Base-by-base conservation (phyloP, 2,113 vertebrate species). In the Passer montanus region DNA sequence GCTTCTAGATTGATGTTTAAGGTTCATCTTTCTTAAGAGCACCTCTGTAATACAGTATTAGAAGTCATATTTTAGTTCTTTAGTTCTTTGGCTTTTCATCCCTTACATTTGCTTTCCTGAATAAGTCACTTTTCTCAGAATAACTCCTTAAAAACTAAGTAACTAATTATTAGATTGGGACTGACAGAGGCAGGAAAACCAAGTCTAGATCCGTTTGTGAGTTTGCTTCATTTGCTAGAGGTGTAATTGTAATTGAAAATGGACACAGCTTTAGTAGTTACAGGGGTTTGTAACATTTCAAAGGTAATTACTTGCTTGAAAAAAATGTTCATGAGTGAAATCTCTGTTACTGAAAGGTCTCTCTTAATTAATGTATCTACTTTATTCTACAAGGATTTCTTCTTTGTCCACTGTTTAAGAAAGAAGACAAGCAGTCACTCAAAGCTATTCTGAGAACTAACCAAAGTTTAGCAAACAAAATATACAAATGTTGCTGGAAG, bases 281-380 rank as follows among this genome's bases (percentile, higher is more conserved):
- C 12, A 72, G 47, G 9, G 0, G 44, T 84, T 87, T 84, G 47
- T 89, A 96, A 68, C 60, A 82, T 89, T 91, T 93, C 74, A 64
- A 47, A 90, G 87, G 52, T 87, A 97, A 97, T 96, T 95, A 90
- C 50, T 84, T 75, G 47, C 94, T 70, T 63, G 50, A 93, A 95
- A 88, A 79, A 77, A 95, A 58, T 35, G 66, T 68, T 26, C 18
- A 43, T 0, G 0, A 41, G 17, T 84, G 66, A 86, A 94, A 87
- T 50, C 41, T 68, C 53, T 87, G 31, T 50, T 94, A 49, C 56
- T 64, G 35, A 53, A 88, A 91, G 5, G 53, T 93, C 68, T 59
- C 70, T 76, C 78, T 89, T 95, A 95, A 91, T 96, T 95, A 84
- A 89, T 52, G 77, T 62, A 77, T 66, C 63, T 93, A n/a, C 56